These are phyloP conservation scores for Rhea pennata DNA, from an alignment of 2,113 vertebrate genomes.

Conservation along the genomic window DNA sequence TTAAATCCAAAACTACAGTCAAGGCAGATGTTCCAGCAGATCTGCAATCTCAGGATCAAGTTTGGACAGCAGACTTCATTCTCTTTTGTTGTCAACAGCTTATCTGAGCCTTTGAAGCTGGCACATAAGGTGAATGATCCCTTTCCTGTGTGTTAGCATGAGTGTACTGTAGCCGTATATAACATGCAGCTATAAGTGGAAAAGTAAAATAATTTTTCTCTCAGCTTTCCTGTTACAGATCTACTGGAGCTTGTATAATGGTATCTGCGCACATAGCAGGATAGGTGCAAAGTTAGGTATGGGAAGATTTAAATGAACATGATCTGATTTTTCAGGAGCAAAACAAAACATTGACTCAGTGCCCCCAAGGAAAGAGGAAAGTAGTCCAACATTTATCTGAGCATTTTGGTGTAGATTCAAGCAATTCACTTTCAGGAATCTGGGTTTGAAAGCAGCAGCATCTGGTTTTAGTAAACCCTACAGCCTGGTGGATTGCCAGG, in stretches of 20 bases:
- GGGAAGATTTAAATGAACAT: neutral
- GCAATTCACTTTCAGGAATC: neutral
- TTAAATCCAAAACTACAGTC: neutral
- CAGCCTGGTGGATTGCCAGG: neutral
- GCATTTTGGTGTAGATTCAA: neutral
- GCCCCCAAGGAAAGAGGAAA: neutral
- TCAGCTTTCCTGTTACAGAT: neutral
- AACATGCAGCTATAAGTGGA: neutral
- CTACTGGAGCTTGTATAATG: neutral
- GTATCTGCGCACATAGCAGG: neutral
- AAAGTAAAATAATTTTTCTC: neutral
- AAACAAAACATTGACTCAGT: neutral
- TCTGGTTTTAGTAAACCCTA: neutral
- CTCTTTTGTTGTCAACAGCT: neutral
- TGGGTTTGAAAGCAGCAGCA: neutral
- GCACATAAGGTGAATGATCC: neutral
- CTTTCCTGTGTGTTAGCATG: neutral
- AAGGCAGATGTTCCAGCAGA: neutral
- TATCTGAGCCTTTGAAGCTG: neutral
- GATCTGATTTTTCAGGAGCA: neutral
- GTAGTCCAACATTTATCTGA: neutral
- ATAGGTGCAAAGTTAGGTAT: neutral
- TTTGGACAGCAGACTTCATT: neutral
- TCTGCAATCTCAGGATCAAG: neutral
- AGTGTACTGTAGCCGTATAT: too few species aligned